Evolutionary conservation across 2,888 invertebrate genomes (phyloP), one percentile per base, ranked within the genome.

Genomic region (Orthosia cruda): DNA sequence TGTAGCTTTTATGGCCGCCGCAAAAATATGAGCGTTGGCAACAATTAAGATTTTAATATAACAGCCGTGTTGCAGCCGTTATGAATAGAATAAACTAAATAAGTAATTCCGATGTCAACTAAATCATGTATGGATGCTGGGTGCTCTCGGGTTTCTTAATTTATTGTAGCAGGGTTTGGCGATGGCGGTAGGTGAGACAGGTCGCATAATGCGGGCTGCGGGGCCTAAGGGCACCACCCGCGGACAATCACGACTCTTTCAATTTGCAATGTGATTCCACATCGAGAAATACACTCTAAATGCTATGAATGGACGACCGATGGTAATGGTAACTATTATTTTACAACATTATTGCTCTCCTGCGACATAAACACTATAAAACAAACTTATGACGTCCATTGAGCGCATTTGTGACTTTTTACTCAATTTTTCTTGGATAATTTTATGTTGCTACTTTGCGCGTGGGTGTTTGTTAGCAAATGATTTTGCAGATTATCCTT

Each of bases 1-100:
- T 75, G 57, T 71, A 64, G 74, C 87, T 86, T 88, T 91, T 61
- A 80, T 67, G 45, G 88, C 85, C 88, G 82, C 86, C 77, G 88
- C 89, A 90, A 90, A 94, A 90, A 91, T 93, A 94, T 92, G 90
- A 87, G 89, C 89, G 89, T 90, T 91, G 91, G 91, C 93, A 94
- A 94, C 95, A 94, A 95, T 95, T 94, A 94, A 90, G 90, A 89
- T 91, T 91, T 93, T 90, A 92, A 92, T 92, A 74, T 74, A 70
- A 49, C 67, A 59, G 75, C 59, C 47, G 45, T n/a, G n/a, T n/a
- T n/a, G n/a, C n/a, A n/a, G 26, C 76, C 83, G 87, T 84, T 80
- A 76, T 85, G 81, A 81, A 87, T 85, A 81, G 87, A 86, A 88
- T 87, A 87, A 78, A 80, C 70, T 89, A 83, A 88, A 89, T 92